Conservation (phyloP, 2,888 invertebrate species). For the Lepidonotus clava region DNA sequence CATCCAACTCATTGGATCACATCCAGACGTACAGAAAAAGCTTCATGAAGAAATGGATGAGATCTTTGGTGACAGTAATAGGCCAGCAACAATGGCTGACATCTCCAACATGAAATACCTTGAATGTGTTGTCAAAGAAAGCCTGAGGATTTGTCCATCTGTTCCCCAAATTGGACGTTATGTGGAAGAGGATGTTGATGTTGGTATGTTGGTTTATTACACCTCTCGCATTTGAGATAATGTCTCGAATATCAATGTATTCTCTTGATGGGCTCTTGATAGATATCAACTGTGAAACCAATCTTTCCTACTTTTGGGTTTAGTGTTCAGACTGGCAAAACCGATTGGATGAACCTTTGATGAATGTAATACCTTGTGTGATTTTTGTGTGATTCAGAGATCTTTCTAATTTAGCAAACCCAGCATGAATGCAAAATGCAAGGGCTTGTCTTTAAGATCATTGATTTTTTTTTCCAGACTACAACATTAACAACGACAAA, state of each 20-base stretch:
- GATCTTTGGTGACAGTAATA: conserved; percentile 79
- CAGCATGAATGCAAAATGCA: background rate
- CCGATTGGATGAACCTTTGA: too few species aligned
- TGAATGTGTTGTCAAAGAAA: conserved; percentile 82
- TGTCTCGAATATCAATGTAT: too few species aligned
- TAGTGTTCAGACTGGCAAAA: too few species aligned
- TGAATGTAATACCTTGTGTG: background rate
- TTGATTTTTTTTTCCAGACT: conserved; percentile 57
- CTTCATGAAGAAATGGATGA: conserved; percentile 81
- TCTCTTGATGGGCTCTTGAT: too few species aligned
- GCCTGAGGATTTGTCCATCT: conserved; percentile 81
- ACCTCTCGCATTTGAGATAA: too few species aligned
- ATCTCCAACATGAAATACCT: conserved; percentile 81
- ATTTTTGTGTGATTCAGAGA: too few species aligned
- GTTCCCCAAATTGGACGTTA: conserved; percentile 81
- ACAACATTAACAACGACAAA: too few species aligned
- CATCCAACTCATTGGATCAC: conserved; percentile 89
- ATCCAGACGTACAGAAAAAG: conserved; percentile 87
- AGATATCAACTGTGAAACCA: too few species aligned
- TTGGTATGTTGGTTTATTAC: conserved; percentile 71
- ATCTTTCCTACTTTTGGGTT: too few species aligned
- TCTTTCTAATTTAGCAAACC: too few species aligned
- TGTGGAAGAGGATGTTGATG: conserved; percentile 76
- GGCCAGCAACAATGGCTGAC: conserved; percentile 81
- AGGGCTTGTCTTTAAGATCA: background rate